phyloP scores from a whole-genome alignment of 1,140 invertebrate genomes.

The Drosophila chauvacae region DNA sequence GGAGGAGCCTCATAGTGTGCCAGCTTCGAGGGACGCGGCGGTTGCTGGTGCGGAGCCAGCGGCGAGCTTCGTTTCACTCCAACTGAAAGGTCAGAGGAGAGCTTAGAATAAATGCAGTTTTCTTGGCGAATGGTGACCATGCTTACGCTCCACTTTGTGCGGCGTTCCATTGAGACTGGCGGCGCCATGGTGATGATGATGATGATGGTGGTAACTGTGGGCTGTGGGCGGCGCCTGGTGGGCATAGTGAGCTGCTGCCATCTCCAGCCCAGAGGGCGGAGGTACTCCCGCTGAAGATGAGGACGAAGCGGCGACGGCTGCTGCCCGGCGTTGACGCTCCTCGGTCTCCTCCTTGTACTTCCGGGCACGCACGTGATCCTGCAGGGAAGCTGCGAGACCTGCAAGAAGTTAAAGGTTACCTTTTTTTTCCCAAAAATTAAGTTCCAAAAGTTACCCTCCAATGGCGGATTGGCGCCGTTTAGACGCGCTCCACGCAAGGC shows the following conservation, averaged over 20 bases:
- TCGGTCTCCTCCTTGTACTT: constrained; percentile 87
- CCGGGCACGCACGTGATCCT: constrained; percentile 90
- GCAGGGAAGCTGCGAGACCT: constrained; percentile 92
- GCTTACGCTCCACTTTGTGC: constrained; percentile 80
- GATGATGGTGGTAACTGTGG: constrained; percentile 60
- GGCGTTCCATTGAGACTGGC: constrained; percentile 53
- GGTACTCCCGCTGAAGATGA: constrained; percentile 25
- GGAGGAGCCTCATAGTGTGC: constrained; percentile 72
- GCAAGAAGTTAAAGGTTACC: not conserved
- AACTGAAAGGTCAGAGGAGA: constrained; percentile 35
- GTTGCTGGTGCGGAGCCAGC: constrained; percentile 71
- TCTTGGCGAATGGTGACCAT: too few species aligned
- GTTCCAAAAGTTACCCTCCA: constrained; percentile 71
- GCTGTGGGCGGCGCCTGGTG: constrained; percentile 64
- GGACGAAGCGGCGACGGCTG: constrained; percentile 60
- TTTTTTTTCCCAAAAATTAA: not conserved
- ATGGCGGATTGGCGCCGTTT: constrained; percentile 78
- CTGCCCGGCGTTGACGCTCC: constrained; percentile 72
- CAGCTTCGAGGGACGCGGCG: constrained; percentile 75
- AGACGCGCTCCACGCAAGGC: constrained; percentile 58
- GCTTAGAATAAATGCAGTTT: not conserved
- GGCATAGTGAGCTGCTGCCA: constrained; percentile 49
- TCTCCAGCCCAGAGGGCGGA: constrained; percentile 24
- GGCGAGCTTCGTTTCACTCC: constrained; percentile 81
- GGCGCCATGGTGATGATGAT: constrained; percentile 43